Evolutionary conservation across 2,888 invertebrate species (phyloP), one percentile per base, ranked within the genome.

Genomic region (Papilio demoleus): DNA sequence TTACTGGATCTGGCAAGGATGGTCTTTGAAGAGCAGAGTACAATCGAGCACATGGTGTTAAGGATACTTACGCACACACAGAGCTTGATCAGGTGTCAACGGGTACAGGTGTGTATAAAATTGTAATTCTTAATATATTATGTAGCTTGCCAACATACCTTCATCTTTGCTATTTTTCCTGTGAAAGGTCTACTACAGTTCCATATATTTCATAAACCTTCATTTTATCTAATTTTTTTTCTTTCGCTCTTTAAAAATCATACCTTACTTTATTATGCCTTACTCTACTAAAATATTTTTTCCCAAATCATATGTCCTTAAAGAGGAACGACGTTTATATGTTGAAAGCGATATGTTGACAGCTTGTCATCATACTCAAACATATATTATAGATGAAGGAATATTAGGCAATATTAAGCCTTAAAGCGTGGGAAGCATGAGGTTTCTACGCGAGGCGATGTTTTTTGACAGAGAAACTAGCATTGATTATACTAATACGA

Each of bases 1-100:
- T 93, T 99, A 69, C 93, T 99, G 76, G 98, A 98, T 88, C 93
- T 99, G 84, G 98, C 98, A n/a, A 94, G 98, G 79, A 98, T 98
- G 96, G 97, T 99, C 79, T 99, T 98, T 85, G 98, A 98, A 85
- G 98, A 99, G 89, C 98, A 99, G 89, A 97, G 97, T 88, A 98
- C 98, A 80, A 97, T 99, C 79, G 98, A 98, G 84, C 97, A 97
- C 88, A 97, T 98, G 94, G 97, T 99, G 71, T 95, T 97, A 79
- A 95, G 98, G 90, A 98, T 99, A 90, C 93, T 99, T 83, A 96
- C 97, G 69, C 98, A 98, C 88, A 98, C 98, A 76, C 97, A 98
- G 90, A 97, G 97, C 78, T 94, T 99, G 74, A 97, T 99, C 77
- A 96, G 98, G 88, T 98, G 98, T 93, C 97, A 98, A 88, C 94